Base-by-base conservation (phyloP, 2,888 invertebrate genomes). In the Agriopis leucophaearia region DNA sequence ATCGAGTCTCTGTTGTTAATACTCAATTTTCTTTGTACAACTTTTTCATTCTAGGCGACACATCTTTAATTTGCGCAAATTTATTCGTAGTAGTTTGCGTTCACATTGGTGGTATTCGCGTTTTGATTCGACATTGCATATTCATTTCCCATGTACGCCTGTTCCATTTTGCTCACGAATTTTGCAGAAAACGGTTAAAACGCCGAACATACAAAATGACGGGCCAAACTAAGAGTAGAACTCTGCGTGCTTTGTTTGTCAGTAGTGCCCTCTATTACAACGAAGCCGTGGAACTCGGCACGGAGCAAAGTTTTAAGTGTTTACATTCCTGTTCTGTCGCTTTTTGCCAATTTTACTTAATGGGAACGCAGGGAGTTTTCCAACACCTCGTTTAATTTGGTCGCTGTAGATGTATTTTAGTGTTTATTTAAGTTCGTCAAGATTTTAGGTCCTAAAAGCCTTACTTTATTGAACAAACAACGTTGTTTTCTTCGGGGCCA, bases 251-350 rank as follows among this genome's bases (percentile, higher is more conserved):
- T 88, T 90, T 91, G 89, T 91, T 91, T 90, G 89, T 86, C 83
- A 85, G 86, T 82, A 86, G 87, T 88, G 86, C 88, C 88, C 88
- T 88, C 89, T 89, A 86, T 87, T 87, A 86, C 85, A 79, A 76
- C 76, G 81, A 75, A 83, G 82, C 85, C 81, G 84, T 78, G 81
- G 79, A 88, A 87, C 88, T 85, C 85, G 66, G 77, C 81, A 78
- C 79, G 77, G 86, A 85, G 87, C 81, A 89, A 92, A 92, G 89
- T 92, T 92, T 92, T 90, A 91, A 92, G 92, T 92, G 91, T 91
- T 92, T 92, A 91, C 89, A 91, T 90, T 92, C 87, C 87, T 88
- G 90, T 90, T 90, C 88, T 87, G 90, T 88, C 88, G 91, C 91
- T 91, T 91, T 92, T 92, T 91, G 89, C 90, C 89, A 88, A 92